Conservation (phyloP, 2,888 invertebrate genomes). For the Gonocerus acuteangulatus region DNA sequence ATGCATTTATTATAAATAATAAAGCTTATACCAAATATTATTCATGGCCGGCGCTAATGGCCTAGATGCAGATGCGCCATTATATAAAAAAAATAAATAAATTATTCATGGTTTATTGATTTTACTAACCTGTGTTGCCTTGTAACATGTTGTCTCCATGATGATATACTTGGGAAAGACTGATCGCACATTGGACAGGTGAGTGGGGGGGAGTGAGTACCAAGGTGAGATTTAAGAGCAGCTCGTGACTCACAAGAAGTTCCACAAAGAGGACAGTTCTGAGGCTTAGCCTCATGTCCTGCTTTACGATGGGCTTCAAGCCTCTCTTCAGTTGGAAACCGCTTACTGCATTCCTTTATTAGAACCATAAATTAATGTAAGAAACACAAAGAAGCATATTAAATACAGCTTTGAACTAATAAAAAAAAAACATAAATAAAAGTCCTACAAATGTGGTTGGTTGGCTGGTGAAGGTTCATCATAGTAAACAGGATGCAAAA, state of each 20-base stretch:
- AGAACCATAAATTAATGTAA: background rate
- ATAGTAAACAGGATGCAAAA: too few relatives aligned
- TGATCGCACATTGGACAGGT: slow-evolving; percentile 28
- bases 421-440: too few relatives aligned
- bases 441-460: too few relatives aligned
- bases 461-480: too few relatives aligned
- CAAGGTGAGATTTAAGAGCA: slow-evolving; percentile 30
- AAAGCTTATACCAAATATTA: too few relatives aligned
- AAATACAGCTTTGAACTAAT: too few relatives aligned
- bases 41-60: too few relatives aligned
- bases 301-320: slow-evolving; percentile 14
- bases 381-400: background rate
- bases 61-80: too few relatives aligned
- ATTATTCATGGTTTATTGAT: too few relatives aligned
- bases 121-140: slow-evolving; percentile 25
- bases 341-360: slow-evolving; percentile 19
- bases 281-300: slow-evolving; percentile 11
- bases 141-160: slow-evolving; percentile 33
- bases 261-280: slow-evolving; percentile 22
- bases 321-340: slow-evolving; percentile 19
- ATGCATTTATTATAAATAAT: too few relatives aligned
- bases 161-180: slow-evolving; percentile 27
- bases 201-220: slow-evolving; percentile 29
- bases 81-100: too few relatives aligned
- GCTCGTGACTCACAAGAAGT: slow-evolving; percentile 26